Conservation (phyloP, 2,797 vertebrate species). For the Myripristis murdjan region DNA sequence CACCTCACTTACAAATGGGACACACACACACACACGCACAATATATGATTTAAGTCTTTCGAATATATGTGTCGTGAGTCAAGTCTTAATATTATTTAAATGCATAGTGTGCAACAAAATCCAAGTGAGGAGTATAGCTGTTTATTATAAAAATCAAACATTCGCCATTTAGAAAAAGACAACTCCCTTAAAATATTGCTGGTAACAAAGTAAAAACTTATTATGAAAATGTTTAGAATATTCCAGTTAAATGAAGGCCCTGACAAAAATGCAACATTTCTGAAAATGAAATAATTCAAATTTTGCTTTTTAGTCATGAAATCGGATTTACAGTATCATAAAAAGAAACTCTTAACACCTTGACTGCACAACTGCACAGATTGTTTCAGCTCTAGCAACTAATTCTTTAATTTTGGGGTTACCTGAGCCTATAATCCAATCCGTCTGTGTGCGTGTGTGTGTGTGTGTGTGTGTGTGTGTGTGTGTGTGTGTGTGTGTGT, state of each 20-base stretch:
- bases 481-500: background rate
- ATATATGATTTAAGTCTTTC: too few relatives aligned
- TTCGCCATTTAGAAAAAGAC: too few relatives aligned
- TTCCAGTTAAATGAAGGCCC: too few relatives aligned
- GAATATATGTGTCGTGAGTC: too few relatives aligned
- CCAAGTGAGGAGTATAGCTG: too few relatives aligned
- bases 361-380: background rate
- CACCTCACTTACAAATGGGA: background rate
- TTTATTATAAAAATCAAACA: too few relatives aligned
- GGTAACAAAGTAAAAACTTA: background rate
- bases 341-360: background rate
- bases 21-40: background rate
- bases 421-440: slow-evolving; percentile 35
- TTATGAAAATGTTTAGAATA: too few relatives aligned
- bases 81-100: too few relatives aligned
- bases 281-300: background rate
- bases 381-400: slow-evolving; percentile 2
- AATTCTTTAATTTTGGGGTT: slow-evolving; percentile 10
- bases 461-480: slow-evolving; percentile 1
- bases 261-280: background rate
- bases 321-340: background rate
- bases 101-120: too few relatives aligned
- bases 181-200: background rate
- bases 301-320: background rate
- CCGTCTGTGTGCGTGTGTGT: background rate